Conservation (phyloP, 2,113 vertebrate genomes). For the Cairina moschata region DNA sequence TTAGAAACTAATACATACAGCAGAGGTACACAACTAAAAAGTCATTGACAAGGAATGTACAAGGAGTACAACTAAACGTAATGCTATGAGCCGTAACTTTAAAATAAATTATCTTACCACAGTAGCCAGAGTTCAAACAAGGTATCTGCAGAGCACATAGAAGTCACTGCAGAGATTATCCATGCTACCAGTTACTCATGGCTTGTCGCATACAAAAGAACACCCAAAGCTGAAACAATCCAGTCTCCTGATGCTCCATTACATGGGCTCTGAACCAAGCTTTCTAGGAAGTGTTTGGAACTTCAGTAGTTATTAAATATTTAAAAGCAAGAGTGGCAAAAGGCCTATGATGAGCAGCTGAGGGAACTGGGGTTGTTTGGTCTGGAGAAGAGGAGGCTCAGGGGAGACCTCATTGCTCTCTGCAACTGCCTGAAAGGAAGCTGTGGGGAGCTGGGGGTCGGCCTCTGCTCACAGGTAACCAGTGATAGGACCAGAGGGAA, state of each 20-base stretch:
- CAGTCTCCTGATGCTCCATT: background rate
- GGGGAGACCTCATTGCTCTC: too few relatives aligned
- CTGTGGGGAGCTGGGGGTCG: too few relatives aligned
- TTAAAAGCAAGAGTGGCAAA: background rate
- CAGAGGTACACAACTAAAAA: background rate
- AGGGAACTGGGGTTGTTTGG: too few relatives aligned
- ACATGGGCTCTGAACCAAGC: background rate
- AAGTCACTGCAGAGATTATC: background rate
- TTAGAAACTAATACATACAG: background rate
- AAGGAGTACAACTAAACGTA: background rate
- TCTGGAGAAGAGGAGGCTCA: too few relatives aligned
- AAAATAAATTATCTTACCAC: background rate
- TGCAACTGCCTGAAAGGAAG: too few relatives aligned
- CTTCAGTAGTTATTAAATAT: background rate
- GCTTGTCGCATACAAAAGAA: background rate
- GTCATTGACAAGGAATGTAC: background rate
- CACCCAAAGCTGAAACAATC: background rate
- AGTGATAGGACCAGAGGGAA: too few relatives aligned
- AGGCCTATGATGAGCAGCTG: background rate
- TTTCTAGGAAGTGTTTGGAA: background rate
- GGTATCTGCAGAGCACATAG: background rate
- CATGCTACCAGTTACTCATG: accelerated
- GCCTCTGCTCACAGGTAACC: too few relatives aligned
- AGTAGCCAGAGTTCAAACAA: background rate
- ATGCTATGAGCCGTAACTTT: background rate